These are phyloP conservation scores for Manis crassicaudata DNA, from an alignment of 2,797 vertebrate genomes.

Conservation along the genomic window DNA sequence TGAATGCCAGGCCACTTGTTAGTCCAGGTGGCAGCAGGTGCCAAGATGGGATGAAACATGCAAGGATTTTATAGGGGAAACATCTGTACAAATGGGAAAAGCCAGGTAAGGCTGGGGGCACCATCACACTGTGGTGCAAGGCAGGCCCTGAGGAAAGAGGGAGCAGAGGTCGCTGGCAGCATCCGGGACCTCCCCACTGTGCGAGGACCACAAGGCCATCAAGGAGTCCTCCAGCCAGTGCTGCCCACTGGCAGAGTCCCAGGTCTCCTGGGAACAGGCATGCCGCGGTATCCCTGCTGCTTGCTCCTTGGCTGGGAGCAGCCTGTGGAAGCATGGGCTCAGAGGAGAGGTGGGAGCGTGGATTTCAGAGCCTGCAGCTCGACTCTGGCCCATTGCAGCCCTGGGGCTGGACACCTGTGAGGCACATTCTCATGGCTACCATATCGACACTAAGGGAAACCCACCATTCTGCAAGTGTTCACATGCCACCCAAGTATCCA, in stretches of 20 bases:
- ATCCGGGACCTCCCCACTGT: neutral
- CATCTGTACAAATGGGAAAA: neutral
- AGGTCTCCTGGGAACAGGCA: neutral
- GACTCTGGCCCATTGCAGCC: fast-evolving
- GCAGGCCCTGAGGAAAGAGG: neutral
- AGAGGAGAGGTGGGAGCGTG: neutral
- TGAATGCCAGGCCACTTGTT: neutral
- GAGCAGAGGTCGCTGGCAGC: neutral
- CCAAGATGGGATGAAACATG: neutral
- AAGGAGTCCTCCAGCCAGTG: neutral
- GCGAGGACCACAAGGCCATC: neutral
- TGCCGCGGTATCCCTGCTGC: neutral
- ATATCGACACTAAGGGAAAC: neutral
- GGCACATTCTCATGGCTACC: neutral
- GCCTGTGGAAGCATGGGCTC: neutral
- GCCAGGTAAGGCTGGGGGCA: neutral
- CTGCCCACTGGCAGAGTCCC: too few relatives aligned
- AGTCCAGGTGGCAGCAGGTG: neutral
- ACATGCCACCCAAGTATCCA: neutral
- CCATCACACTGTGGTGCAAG: neutral
- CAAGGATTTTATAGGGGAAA: neutral
- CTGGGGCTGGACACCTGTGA: neutral
- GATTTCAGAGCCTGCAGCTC: neutral
- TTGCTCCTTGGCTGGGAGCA: neutral
- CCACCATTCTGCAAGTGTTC: neutral